Evolutionary conservation across 1,140 invertebrate genomes (phyloP).

Genomic region (Gonatopus flavifemur): DNA sequence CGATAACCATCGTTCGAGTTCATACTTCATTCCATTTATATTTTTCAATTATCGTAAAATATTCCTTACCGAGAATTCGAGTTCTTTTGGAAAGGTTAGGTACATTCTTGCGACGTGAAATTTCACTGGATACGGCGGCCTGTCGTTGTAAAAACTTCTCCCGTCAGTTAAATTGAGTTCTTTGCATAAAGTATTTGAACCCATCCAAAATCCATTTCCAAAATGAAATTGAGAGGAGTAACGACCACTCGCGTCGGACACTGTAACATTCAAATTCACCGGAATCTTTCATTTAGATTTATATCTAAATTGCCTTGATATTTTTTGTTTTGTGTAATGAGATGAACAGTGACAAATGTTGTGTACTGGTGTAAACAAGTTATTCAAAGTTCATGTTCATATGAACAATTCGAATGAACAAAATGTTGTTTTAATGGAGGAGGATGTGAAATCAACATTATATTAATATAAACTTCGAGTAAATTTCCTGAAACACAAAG

Average conservation of each 20-base stretch:
- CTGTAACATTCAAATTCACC: slow-evolving; percentile 58
- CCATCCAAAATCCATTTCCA: slow-evolving; percentile 81
- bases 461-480: too few relatives aligned
- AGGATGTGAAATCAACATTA: neutral
- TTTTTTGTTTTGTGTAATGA: neutral
- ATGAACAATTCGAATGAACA: too few relatives aligned
- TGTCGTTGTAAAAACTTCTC: slow-evolving; percentile 46
- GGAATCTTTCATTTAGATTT: neutral
- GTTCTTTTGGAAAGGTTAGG: slow-evolving; percentile 62
- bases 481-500: too few relatives aligned
- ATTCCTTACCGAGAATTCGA: slow-evolving; percentile 67
- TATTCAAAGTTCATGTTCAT: neutral
- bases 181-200: slow-evolving; percentile 67
- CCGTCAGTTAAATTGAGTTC: slow-evolving; percentile 56
- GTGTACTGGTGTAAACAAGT: neutral
- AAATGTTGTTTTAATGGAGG: neutral
- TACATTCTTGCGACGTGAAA: slow-evolving; percentile 71
- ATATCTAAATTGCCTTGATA: neutral
- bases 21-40: too few relatives aligned
- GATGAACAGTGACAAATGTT: neutral
- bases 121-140: slow-evolving; percentile 63
- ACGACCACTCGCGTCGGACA: slow-evolving; percentile 78
- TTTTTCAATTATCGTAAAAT: too few relatives aligned
- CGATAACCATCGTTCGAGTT: too few relatives aligned
- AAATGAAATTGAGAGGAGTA: slow-evolving; percentile 79